These are phyloP conservation scores for Himalopsyche japonica DNA, from an alignment of 2,888 invertebrate species.

Conservation along the genomic window DNA sequence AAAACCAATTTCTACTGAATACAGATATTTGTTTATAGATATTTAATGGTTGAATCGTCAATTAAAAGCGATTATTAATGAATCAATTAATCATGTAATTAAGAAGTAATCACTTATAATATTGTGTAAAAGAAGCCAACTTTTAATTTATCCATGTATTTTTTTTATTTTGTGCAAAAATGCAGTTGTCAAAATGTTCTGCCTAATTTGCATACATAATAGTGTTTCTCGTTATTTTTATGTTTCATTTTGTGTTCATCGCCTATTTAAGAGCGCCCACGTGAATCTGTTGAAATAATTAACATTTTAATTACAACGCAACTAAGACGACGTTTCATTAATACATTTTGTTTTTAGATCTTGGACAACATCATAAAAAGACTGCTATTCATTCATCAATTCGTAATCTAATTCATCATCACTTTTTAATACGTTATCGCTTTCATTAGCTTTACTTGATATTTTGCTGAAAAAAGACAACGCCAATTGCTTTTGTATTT, in stretches of 20 bases:
- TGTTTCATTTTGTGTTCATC: background rate
- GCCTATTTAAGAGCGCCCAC: conserved; percentile 3
- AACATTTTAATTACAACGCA: conserved; percentile 25
- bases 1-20: too few relatives aligned
- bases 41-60: too few relatives aligned
- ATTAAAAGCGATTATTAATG: too few relatives aligned
- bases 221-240: background rate
- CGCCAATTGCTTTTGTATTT: too few relatives aligned
- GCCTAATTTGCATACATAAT: background rate
- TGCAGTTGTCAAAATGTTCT: background rate
- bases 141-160: background rate
- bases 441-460: background rate
- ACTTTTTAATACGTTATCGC: background rate
- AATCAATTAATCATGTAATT: background rate
- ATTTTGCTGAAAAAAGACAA: too few relatives aligned
- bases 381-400: background rate
- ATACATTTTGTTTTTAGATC: background rate
- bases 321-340: background rate
- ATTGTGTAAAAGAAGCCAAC: background rate
- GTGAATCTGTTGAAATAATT: conserved; percentile 14
- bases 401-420: background rate
- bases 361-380: background rate
- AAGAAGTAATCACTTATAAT: background rate
- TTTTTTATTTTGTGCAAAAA: background rate
- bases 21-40: too few relatives aligned